A percentile compares a stretch with the other conserved stretches of the same genome.
These are phyloP conservation scores for Lepus oiostolus DNA, from an alignment of 2,797 vertebrate species.

Conservation along the genomic window DNA sequence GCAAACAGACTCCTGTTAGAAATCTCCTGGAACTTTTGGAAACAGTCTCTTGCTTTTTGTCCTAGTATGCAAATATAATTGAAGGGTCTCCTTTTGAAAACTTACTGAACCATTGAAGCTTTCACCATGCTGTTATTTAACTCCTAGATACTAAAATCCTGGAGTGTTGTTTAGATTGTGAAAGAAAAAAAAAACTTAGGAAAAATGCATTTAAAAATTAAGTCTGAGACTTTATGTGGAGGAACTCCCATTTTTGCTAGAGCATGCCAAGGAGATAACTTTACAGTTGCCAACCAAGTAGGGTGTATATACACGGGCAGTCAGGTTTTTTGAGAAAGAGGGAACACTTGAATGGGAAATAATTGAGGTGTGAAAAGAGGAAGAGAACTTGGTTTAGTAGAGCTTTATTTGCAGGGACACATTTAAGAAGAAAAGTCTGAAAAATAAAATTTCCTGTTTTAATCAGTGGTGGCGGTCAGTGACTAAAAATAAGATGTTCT, in stretches of 20 bases:
- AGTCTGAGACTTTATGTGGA: background rate
- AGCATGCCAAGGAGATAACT: background rate
- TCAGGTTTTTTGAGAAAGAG: constrained; percentile 11
- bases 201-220: background rate
- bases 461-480: constrained; percentile 37
- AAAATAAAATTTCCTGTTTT: constrained; percentile 33
- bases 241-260: constrained; percentile 23
- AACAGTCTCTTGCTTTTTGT: constrained; percentile 38
- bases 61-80: background rate
- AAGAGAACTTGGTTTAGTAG: constrained; percentile 39
- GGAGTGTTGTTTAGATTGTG: constrained; percentile 45
- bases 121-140: constrained; percentile 3
- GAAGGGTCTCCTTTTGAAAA: background rate
- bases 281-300: background rate
- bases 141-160: constrained; percentile 29
- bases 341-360: background rate
- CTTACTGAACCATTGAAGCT: background rate
- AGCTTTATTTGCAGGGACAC: background rate
- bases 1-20: background rate
- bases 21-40: constrained; percentile 28
- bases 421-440: constrained; percentile 4
- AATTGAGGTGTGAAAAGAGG: background rate
- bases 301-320: background rate
- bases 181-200: constrained; percentile 43
- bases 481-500: background rate